A percentile compares a stretch with the other conserved stretches of the same genome.
These are phyloP conservation scores for Oxyura jamaicensis DNA, from an alignment of 2,113 vertebrate species.

Conservation along the genomic window DNA sequence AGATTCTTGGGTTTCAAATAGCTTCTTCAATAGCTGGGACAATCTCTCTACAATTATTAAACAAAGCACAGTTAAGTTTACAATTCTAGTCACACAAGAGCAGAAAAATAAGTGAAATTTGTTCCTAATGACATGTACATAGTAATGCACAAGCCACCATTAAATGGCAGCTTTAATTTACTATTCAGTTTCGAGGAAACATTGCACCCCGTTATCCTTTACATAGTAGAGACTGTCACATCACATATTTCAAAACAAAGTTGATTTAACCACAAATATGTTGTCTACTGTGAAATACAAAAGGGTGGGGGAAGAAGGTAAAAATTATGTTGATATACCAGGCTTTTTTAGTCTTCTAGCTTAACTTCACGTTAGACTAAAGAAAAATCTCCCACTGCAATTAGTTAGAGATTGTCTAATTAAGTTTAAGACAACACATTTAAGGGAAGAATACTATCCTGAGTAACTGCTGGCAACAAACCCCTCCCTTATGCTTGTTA, in stretches of 20 bases:
- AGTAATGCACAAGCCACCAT: neutral
- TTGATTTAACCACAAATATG: neutral
- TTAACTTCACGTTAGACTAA: neutral
- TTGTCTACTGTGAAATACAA: neutral
- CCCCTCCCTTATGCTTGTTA: accelerated
- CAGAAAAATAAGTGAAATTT: neutral
- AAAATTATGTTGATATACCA: neutral
- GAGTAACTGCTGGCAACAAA: neutral
- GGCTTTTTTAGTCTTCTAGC: neutral
- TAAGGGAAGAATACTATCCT: neutral
- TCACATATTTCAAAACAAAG: neutral
- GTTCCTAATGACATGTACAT: neutral
- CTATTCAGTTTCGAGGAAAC: neutral
- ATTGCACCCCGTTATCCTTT: neutral
- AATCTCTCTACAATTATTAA: conserved; percentile 87
- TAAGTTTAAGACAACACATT: neutral
- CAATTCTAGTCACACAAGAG: neutral
- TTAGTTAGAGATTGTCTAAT: neutral
- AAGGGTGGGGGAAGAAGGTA: neutral
- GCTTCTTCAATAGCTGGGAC: conserved; percentile 96
- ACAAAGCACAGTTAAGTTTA: conserved; percentile 22
- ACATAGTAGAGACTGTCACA: neutral
- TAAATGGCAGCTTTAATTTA: neutral
- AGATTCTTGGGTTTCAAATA: conserved; percentile 99
- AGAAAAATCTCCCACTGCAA: neutral